Conservation (phyloP, 2,888 invertebrate genomes). For the Drosophila macrospina region DNA sequence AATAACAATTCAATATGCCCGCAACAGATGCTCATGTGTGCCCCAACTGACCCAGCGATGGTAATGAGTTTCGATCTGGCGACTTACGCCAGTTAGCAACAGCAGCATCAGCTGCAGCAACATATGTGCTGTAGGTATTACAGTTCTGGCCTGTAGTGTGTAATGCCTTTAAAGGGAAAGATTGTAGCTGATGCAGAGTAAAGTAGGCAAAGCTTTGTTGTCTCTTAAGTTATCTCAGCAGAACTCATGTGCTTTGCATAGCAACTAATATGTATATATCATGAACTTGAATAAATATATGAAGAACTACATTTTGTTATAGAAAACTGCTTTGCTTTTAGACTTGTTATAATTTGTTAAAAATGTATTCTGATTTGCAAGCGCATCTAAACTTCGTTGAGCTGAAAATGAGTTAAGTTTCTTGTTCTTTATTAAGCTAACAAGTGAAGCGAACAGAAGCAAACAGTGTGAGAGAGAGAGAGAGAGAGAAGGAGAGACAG, state of each 20-base stretch:
- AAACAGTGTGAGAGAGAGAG: background rate
- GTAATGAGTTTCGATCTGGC: constrained; percentile 47
- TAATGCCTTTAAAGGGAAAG: background rate
- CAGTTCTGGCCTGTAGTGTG: background rate
- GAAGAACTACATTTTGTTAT: too few species aligned
- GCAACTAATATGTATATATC: too few species aligned
- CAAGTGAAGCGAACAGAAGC: background rate
- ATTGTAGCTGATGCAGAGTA: too few species aligned
- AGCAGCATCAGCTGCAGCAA: background rate
- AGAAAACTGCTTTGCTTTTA: too few species aligned
- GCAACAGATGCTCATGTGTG: constrained; percentile 74
- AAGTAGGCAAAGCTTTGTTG: too few species aligned
- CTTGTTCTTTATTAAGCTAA: background rate
- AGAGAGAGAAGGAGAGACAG: background rate
- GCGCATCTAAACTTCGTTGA: background rate
- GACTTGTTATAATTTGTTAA: too few species aligned
- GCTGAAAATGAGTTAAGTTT: background rate
- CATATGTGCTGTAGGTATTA: background rate
- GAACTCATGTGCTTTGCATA: too few species aligned
- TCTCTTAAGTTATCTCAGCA: too few species aligned
- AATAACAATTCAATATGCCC: constrained; percentile 80
- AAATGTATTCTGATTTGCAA: background rate
- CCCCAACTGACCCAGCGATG: constrained; percentile 13
- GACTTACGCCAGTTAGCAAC: constrained; percentile 20
- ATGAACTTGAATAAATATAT: too few species aligned